phyloP scores from a whole-genome alignment of 1,140 invertebrate genomes.

The Drosophila arizonae region DNA sequence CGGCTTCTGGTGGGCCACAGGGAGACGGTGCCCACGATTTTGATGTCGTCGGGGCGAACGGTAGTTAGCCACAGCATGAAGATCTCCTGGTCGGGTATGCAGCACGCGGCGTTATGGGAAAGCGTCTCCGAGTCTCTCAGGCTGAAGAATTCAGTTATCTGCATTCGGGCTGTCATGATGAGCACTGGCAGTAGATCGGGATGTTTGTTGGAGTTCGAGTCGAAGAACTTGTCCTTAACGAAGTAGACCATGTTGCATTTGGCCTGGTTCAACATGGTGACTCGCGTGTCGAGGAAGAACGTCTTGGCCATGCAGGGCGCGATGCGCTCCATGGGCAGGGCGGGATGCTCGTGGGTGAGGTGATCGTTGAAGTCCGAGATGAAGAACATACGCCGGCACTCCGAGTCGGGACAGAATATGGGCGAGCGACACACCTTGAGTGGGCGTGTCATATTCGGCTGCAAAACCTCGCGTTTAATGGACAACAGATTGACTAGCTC shows the following conservation, averaged over 20 bases:
- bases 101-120: no score
- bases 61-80: conserved; percentile 64
- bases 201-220: conserved; percentile 26
- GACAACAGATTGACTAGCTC: conserved; percentile 17
- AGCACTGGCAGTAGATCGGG: conserved; percentile 57
- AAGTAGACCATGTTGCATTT: conserved; percentile 65
- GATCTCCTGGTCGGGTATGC: conserved; percentile 17
- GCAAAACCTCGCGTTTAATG: conserved; percentile 4
- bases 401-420: conserved; percentile 54
- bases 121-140: no score
- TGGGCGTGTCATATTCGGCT: neutral
- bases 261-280: conserved; percentile 30
- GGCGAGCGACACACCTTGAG: conserved; percentile 48
- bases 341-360: conserved; percentile 47
- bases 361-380: conserved; percentile 67
- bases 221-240: conserved; percentile 49
- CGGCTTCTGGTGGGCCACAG: conserved; percentile 45
- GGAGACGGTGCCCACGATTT: conserved; percentile 41
- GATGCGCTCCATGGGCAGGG: conserved; percentile 61
- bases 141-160: conserved; percentile 20
- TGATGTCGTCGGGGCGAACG: conserved; percentile 27
- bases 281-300: conserved; percentile 58
- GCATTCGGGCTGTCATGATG: conserved; percentile 58
- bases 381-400: conserved; percentile 52
- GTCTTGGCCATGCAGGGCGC: conserved; percentile 46